Conservation (phyloP, 2,797 vertebrate genomes). For the Poecilia velifera region DNA sequence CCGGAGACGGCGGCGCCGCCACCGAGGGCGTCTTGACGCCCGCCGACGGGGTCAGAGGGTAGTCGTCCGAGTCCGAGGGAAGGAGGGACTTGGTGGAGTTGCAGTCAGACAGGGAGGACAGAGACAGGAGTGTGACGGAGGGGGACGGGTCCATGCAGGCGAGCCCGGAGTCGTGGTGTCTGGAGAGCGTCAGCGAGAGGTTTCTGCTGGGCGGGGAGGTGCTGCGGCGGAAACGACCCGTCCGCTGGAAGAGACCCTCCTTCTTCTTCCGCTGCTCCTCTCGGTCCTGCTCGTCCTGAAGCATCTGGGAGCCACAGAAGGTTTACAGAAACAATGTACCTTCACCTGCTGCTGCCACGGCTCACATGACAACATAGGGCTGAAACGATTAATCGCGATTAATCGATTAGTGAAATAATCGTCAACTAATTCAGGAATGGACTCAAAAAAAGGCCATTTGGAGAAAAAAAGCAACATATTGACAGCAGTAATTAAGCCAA, state of each 20-base stretch:
- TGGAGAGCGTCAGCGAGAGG: constrained; percentile 78
- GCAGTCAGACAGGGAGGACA: constrained; percentile 91
- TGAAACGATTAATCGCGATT: too few species aligned
- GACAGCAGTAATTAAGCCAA: too few species aligned
- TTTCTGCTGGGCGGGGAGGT: constrained; percentile 81
- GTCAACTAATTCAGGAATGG: too few species aligned
- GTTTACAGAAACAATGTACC: neutral
- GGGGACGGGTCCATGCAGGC: constrained; percentile 81
- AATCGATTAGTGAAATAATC: too few species aligned
- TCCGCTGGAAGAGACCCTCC: constrained; percentile 86
- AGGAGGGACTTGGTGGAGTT: constrained; percentile 91
- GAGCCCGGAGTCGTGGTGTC: constrained; percentile 75
- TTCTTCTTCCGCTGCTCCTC: constrained; percentile 85
- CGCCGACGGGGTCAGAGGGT: constrained; percentile 53
- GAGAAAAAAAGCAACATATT: too few species aligned
- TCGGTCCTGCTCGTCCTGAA: constrained; percentile 85
- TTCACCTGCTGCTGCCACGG: neutral
- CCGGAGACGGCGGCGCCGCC: constrained; percentile 22
- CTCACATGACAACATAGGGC: too few species aligned
- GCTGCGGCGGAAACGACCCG: constrained; percentile 78
- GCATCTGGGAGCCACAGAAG: constrained; percentile 60
- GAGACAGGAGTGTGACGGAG: constrained; percentile 87
- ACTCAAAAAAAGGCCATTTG: too few species aligned
- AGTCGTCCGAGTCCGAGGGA: constrained; percentile 87
- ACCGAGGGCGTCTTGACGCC: constrained; percentile 49